Evolutionary conservation across 1,140 invertebrate species (phyloP).

Genomic region (Lepidurus couesii): DNA sequence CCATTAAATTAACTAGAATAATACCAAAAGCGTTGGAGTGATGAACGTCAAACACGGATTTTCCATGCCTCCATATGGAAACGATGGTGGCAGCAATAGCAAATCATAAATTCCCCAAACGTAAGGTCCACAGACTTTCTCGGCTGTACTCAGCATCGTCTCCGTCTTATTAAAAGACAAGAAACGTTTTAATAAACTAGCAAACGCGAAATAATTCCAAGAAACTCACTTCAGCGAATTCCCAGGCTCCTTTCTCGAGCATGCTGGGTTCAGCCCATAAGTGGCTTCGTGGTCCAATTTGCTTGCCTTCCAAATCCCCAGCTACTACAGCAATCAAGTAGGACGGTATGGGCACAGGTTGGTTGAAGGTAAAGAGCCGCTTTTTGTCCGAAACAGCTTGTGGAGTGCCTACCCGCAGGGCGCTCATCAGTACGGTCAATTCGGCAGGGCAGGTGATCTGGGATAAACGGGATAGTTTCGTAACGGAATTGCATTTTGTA

Average conservation of each 20-base stretch:
- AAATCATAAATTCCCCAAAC: constrained; percentile 84
- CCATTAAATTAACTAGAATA: constrained; percentile 16
- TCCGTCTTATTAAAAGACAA: constrained; percentile 56
- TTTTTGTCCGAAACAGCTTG: constrained; percentile 42
- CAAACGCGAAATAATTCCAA: neutral
- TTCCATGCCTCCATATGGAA: constrained; percentile 95
- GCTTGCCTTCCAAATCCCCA: constrained; percentile 68
- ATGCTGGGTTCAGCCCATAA: constrained; percentile 87
- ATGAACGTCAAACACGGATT: constrained; percentile 94
- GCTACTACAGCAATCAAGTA: constrained; percentile 80
- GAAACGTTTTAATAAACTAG: no score
- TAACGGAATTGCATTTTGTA: neutral
- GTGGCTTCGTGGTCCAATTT: constrained; percentile 68
- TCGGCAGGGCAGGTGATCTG: constrained; percentile 66
- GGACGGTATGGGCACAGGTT: constrained; percentile 67
- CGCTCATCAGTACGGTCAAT: constrained; percentile 85
- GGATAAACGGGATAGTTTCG: constrained; percentile 33
- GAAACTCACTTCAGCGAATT: constrained; percentile 65
- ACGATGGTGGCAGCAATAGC: constrained; percentile 84
- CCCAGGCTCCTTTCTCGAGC: constrained; percentile 74
- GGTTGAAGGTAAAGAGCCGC: constrained; percentile 59
- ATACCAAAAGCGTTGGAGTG: constrained; percentile 75
- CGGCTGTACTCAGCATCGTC: constrained; percentile 72
- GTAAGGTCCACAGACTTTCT: constrained; percentile 72
- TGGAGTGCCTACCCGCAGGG: constrained; percentile 53